Evolutionary conservation across 2,113 vertebrate genomes (phyloP).

Genomic region (Cyphomyrus plagiostoma): DNA sequence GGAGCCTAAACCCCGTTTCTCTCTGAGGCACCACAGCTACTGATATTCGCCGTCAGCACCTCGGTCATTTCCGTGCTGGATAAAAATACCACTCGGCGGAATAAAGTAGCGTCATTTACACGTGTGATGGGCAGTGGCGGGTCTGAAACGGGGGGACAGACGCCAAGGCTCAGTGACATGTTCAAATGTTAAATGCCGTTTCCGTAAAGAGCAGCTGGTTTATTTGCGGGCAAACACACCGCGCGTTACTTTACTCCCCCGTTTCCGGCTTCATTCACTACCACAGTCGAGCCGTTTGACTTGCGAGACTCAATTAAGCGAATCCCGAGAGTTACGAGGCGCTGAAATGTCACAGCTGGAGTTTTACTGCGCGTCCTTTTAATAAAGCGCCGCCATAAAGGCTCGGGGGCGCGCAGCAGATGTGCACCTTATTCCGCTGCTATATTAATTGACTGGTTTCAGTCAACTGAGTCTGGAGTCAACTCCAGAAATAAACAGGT

Average conservation of each 20-base stretch:
- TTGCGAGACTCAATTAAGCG: conserved; percentile 16
- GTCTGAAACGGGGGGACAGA: background rate
- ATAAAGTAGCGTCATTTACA: background rate
- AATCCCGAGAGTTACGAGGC: background rate
- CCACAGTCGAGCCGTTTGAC: background rate
- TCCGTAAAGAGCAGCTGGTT: background rate
- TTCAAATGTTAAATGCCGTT: background rate
- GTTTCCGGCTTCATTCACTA: background rate
- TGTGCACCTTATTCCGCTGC: background rate
- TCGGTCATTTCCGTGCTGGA: background rate
- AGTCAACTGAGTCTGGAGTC: background rate
- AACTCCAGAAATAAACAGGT: background rate
- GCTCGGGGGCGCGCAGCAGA: background rate
- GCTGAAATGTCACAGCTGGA: conserved; percentile 16
- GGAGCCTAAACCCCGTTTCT: background rate
- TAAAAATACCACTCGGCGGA: background rate
- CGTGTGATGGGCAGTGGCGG: background rate
- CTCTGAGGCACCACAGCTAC: background rate
- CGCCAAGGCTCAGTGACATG: background rate
- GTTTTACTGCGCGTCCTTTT: conserved; percentile 4
- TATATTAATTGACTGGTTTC: background rate
- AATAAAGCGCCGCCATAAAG: conserved; percentile 7
- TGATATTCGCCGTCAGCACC: background rate
- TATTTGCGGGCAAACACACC: background rate
- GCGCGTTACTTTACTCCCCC: background rate